A percentile compares a stretch with the other conserved stretches of the same genome.
Conservation (phyloP, 2,113 vertebrate genomes). For the Acrocephalus kingi region DNA sequence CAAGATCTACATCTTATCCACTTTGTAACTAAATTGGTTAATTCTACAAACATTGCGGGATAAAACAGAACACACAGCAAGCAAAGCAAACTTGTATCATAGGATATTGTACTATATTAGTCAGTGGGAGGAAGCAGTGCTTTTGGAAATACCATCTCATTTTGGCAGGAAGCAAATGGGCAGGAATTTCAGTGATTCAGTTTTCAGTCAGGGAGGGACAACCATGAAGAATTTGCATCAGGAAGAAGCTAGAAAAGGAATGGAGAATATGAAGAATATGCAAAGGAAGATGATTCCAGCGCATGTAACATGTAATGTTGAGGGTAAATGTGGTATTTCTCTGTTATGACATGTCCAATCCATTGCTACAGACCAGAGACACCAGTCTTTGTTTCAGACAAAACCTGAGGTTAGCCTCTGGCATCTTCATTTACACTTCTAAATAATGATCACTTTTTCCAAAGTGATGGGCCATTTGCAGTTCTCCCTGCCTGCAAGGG, state of each 20-base stretch:
- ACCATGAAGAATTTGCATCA: background rate
- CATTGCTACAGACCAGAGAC: background rate
- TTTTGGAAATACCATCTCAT: constrained; percentile 21
- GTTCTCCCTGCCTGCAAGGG: background rate
- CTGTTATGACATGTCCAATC: background rate
- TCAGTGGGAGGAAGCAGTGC: background rate
- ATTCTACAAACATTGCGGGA: background rate
- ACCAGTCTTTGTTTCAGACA: background rate
- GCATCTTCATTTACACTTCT: constrained; percentile 30
- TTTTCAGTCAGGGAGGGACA: background rate
- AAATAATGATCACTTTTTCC: constrained; percentile 5
- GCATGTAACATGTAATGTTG: background rate
- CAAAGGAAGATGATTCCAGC: background rate
- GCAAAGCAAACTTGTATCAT: background rate
- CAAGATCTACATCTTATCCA: background rate
- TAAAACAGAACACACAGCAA: background rate
- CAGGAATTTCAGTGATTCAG: constrained; percentile 26
- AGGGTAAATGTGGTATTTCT: background rate
- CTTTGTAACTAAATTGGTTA: background rate
- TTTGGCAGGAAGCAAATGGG: constrained; percentile 3
- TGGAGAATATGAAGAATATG: background rate
- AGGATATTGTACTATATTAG: background rate
- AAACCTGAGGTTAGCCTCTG: background rate
- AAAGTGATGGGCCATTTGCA: background rate
- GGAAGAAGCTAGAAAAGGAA: background rate